These are phyloP conservation scores for Nixonia krombeini DNA, from an alignment of 1,140 invertebrate species.

Conservation along the genomic window DNA sequence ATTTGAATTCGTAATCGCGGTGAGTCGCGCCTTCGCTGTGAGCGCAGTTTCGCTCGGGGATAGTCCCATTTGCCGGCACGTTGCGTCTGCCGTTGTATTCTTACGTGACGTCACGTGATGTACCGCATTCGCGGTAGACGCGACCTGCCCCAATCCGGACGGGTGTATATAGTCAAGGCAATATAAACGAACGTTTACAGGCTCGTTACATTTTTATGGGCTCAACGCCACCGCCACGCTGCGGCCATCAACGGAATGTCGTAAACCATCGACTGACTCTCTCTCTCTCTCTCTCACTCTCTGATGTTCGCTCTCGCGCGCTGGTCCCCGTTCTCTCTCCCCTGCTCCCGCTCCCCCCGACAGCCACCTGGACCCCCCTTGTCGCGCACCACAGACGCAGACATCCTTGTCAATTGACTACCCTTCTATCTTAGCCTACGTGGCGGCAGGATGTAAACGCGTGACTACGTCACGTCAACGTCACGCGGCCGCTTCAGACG, in stretches of 20 bases:
- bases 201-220: constrained; percentile 73
- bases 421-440: constrained; percentile 51
- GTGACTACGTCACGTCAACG: constrained; percentile 61
- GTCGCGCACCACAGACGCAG: too few relatives aligned
- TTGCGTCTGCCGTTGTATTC: constrained; percentile 17
- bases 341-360: constrained; percentile 7
- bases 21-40: too few relatives aligned
- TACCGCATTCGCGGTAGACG: constrained; percentile 46
- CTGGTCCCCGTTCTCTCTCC: not conserved
- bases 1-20: too few relatives aligned
- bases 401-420: constrained; percentile 36
- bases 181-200: constrained; percentile 73
- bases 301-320: too few relatives aligned
- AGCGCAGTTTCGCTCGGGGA: too few relatives aligned
- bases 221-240: constrained; percentile 66
- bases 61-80: not conserved
- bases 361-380: constrained; percentile 27
- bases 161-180: constrained; percentile 67
- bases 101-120: constrained; percentile 56
- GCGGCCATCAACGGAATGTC: constrained; percentile 68
- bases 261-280: constrained; percentile 66
- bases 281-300: too few relatives aligned
- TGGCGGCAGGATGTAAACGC: constrained; percentile 61
- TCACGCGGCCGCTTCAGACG: constrained; percentile 58
- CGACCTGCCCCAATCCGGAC: constrained; percentile 68